Evolutionary conservation across 2,113 vertebrate genomes (phyloP).

Genomic region (Pseudorectes ferrugineus): DNA sequence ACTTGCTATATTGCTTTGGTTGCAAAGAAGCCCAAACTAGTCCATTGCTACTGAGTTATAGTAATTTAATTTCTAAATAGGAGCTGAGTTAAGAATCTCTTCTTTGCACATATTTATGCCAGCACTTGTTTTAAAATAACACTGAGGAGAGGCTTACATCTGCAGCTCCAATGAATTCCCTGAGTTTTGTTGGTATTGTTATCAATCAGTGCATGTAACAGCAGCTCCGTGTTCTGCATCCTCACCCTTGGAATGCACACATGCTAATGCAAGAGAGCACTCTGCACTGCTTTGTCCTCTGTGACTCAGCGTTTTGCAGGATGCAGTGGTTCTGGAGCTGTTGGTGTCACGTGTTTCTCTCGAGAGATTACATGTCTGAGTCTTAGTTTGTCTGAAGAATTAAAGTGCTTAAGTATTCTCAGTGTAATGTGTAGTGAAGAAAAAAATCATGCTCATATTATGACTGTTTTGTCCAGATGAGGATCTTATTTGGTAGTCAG

Average conservation of each 20-base stretch:
- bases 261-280: neutral
- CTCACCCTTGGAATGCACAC: neutral
- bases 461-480: neutral
- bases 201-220: neutral
- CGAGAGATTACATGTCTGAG: neutral
- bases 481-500: neutral
- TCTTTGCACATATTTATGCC: neutral
- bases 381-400: neutral
- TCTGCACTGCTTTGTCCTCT: neutral
- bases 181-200: neutral
- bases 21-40: neutral
- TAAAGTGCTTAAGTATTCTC: neutral
- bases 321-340: neutral
- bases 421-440: neutral
- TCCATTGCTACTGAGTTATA: neutral
- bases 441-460: neutral
- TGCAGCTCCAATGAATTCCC: neutral
- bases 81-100: neutral
- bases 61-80: neutral
- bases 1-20: neutral
- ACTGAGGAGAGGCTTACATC: neutral
- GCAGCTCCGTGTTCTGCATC: neutral
- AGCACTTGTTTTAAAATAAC: neutral
- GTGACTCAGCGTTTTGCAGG: neutral
- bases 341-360: neutral